phyloP scores from a whole-genome alignment of 2,797 vertebrate genomes.

The Acanthopagrus latus region DNA sequence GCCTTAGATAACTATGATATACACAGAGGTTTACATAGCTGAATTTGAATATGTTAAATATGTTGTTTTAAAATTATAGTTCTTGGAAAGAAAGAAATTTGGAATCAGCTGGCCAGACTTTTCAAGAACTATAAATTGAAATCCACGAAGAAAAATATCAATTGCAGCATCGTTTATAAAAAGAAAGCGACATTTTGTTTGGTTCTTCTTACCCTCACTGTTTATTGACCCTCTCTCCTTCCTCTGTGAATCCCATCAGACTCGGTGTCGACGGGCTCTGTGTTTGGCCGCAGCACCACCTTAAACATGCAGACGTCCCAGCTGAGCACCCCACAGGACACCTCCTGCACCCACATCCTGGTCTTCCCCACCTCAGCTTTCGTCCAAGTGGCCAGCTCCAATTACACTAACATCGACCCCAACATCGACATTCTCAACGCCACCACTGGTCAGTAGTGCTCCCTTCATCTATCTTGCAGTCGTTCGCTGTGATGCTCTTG shows the following conservation, averaged over 20 bases:
- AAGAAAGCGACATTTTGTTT: background rate
- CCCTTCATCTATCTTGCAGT: background rate
- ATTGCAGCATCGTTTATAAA: too few relatives aligned
- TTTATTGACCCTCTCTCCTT: constrained; percentile 27
- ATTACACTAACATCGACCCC: constrained; percentile 91
- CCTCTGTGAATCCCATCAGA: constrained; percentile 81
- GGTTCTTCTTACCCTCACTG: background rate
- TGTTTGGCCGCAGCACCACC: constrained; percentile 98
- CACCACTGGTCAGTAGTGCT: constrained; percentile 91
- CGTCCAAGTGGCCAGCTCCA: constrained; percentile 95
- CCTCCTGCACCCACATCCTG: constrained; percentile 98
- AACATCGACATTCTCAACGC: constrained; percentile 97
- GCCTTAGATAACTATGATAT: constrained; percentile 10
- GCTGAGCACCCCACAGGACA: constrained; percentile 98
- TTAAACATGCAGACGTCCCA: constrained; percentile 98
- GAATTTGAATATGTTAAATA: background rate
- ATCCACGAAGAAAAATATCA: too few relatives aligned
- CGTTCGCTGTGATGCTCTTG: background rate
- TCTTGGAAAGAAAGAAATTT: too few relatives aligned
- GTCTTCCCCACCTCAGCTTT: constrained; percentile 98
- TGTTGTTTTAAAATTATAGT: too few relatives aligned
- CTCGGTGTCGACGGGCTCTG: constrained; percentile 97
- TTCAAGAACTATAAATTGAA: too few relatives aligned
- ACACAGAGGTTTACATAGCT: background rate
- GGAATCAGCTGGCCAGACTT: too few relatives aligned